Conservation (phyloP, 2,797 vertebrate genomes). For the Sternarchorhynchus goeldii region DNA sequence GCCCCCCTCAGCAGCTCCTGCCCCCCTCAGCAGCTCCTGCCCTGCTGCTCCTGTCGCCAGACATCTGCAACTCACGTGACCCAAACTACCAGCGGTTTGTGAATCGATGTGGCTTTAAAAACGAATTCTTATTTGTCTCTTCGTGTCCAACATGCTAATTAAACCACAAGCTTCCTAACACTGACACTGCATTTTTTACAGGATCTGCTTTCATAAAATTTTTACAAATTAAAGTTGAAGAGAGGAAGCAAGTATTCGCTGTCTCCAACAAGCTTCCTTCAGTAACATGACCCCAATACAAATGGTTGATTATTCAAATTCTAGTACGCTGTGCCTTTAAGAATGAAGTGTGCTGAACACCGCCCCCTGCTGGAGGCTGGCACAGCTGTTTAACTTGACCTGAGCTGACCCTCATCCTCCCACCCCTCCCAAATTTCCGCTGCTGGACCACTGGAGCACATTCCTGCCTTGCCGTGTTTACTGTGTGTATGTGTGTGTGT, state of each 20-base stretch:
- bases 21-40: too few species aligned
- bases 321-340: slow-evolving; percentile 48
- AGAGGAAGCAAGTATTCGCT: too few species aligned
- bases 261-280: too few species aligned
- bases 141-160: not conserved
- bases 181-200: too few species aligned
- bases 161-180: not conserved
- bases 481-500: slow-evolving; percentile 49
- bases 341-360: slow-evolving; percentile 44
- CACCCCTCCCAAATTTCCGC: slow-evolving; percentile 62
- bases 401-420: slow-evolving; percentile 58
- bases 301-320: not conserved
- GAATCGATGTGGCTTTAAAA: too few species aligned
- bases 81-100: too few species aligned
- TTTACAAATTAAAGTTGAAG: not conserved
- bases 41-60: too few species aligned
- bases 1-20: too few species aligned
- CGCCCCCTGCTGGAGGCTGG: slow-evolving; percentile 56
- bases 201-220: slow-evolving; percentile 11
- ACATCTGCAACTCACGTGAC: too few species aligned
- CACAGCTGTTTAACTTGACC: slow-evolving; percentile 60
- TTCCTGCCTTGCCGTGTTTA: slow-evolving; percentile 61
- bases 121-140: too few species aligned
- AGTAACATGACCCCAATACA: too few species aligned
- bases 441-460: slow-evolving; percentile 58